These are phyloP conservation scores for Aurelia aurita complex sp. Pacific DNA, from an alignment of 30 jellyfish, hydroid and myxozoan species.

Conservation along the genomic window DNA sequence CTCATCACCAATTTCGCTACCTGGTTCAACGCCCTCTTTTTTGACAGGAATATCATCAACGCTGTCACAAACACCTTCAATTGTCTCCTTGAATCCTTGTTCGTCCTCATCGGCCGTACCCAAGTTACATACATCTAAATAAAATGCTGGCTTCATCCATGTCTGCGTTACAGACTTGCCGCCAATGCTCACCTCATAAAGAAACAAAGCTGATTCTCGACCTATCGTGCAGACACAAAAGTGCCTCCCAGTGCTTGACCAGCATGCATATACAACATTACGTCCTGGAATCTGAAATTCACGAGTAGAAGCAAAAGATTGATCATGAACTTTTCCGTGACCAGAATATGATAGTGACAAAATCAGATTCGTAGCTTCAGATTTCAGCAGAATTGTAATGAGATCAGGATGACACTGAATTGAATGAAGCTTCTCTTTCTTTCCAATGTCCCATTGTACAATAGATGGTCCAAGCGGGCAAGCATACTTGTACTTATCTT, in stretches of 20 bases:
- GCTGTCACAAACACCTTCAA: not conserved
- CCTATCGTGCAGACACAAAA: constrained; percentile 86
- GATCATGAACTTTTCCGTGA: constrained; percentile 48
- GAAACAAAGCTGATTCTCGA: constrained; percentile 44
- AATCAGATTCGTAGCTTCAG: constrained; percentile 6
- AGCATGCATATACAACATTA: constrained; percentile 81
- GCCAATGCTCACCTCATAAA: constrained; percentile 41
- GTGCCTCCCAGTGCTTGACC: constrained; percentile 68
- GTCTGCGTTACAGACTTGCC: constrained; percentile 22
- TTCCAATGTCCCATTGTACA: constrained; percentile 77
- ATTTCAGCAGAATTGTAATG: constrained; percentile 60
- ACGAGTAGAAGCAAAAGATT: constrained; percentile 6
- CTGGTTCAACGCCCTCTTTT: not conserved
- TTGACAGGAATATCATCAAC: not conserved
- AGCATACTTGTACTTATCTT: constrained; percentile 23
- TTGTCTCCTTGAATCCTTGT: not conserved
- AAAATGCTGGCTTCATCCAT: constrained; percentile 11
- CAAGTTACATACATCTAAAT: not conserved
- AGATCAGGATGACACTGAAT: constrained; percentile 68
- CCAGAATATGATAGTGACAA: constrained; percentile 78
- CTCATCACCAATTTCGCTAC: not conserved
- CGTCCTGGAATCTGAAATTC: constrained; percentile 60
- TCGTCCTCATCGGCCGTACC: not conserved
- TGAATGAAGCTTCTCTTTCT: constrained; percentile 15
- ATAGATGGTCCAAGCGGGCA: constrained; percentile 91